Conservation (phyloP, 1,140 invertebrate genomes). For the Sinella curviseta region DNA sequence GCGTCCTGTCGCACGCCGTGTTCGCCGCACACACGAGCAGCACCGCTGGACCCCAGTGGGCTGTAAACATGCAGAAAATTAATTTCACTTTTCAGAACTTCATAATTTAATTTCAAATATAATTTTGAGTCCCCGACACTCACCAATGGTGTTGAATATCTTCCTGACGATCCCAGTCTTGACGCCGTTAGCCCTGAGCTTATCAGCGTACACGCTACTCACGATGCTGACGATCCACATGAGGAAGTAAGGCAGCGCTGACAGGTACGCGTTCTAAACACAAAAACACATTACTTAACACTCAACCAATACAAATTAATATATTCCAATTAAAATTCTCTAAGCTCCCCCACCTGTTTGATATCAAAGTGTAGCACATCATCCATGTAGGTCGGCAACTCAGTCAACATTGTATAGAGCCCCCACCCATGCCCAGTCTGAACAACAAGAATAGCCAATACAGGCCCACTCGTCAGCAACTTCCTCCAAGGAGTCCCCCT, state of each 20-base stretch:
- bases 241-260: slow-evolving; percentile 68
- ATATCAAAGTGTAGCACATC: slow-evolving; percentile 63
- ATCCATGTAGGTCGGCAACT: slow-evolving; percentile 66
- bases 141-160: slow-evolving; percentile 71
- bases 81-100: slow-evolving; percentile 19
- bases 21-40: slow-evolving; percentile 79
- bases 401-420: slow-evolving; percentile 64
- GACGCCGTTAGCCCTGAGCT: slow-evolving; percentile 61
- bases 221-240: slow-evolving; percentile 73
- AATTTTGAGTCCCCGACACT: slow-evolving; percentile 47
- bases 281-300: slow-evolving; percentile 13
- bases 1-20: slow-evolving; percentile 67
- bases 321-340: not conserved
- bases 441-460: slow-evolving; percentile 80
- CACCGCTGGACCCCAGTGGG: slow-evolving; percentile 70
- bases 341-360: slow-evolving; percentile 51
- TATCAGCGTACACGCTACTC: slow-evolving; percentile 69
- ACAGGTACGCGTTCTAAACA: slow-evolving; percentile 64
- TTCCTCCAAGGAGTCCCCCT: slow-evolving; percentile 68
- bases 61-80: slow-evolving; percentile 57
- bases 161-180: slow-evolving; percentile 67
- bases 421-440: slow-evolving; percentile 50
- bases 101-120: slow-evolving; percentile 15
- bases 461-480: slow-evolving; percentile 76
- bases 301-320: not conserved